These are phyloP conservation scores for Clupea harengus DNA, from an alignment of 2,113 vertebrate species.

Conservation along the genomic window DNA sequence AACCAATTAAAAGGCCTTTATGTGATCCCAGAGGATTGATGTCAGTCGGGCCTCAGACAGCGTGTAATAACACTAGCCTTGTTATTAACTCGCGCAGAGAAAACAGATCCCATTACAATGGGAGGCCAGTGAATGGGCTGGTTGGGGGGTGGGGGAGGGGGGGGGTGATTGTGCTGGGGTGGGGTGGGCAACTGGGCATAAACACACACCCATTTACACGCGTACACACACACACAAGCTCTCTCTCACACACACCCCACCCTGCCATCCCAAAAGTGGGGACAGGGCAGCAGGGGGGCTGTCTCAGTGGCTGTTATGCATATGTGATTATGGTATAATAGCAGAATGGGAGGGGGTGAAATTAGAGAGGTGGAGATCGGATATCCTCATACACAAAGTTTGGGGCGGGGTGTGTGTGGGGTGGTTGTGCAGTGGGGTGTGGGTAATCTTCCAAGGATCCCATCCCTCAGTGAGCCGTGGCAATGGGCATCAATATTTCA, in stretches of 20 bases:
- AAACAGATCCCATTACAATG: slow-evolving; percentile 66
- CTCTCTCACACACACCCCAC: not conserved
- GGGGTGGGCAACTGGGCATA: not conserved
- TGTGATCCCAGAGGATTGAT: slow-evolving; percentile 69
- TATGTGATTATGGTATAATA: slow-evolving; percentile 30
- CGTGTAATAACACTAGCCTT: slow-evolving; percentile 69
- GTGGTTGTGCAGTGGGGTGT: slow-evolving; percentile 23
- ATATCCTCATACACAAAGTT: slow-evolving; percentile 25
- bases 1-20: slow-evolving; percentile 73
- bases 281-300: not conserved
- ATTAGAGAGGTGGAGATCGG: slow-evolving; percentile 22
- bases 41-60: slow-evolving; percentile 58
- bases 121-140: slow-evolving; percentile 66
- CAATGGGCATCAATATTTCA: slow-evolving; percentile 55
- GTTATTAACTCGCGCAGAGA: slow-evolving; percentile 60
- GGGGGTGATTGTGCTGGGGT: too few relatives aligned
- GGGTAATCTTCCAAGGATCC: slow-evolving; percentile 42
- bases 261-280: not conserved
- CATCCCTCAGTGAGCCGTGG: slow-evolving; percentile 31
- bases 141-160: too few relatives aligned
- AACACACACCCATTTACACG: not conserved
- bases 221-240: not conserved
- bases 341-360: slow-evolving; percentile 7
- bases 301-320: slow-evolving; percentile 23
- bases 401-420: slow-evolving; percentile 15